These are phyloP conservation scores for Prolemur simus DNA, from an alignment of 2,113 vertebrate genomes.

Conservation along the genomic window DNA sequence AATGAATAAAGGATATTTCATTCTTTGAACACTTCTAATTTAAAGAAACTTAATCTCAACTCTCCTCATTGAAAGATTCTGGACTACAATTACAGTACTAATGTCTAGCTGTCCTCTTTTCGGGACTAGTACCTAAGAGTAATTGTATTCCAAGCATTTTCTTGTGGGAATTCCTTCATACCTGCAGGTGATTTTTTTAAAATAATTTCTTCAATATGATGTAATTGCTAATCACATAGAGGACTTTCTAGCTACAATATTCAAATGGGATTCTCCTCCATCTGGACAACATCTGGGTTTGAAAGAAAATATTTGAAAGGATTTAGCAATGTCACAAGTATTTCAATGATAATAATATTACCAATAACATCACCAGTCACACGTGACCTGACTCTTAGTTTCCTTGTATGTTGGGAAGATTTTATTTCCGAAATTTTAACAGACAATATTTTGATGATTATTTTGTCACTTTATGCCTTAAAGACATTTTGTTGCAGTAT, in stretches of 20 bases:
- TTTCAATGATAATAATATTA: not conserved
- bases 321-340: not conserved
- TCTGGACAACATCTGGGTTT: conserved; percentile 61
- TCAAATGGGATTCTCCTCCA: conserved; percentile 67
- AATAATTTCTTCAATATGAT: conserved; percentile 74
- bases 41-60: conserved; percentile 76
- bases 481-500: not conserved
- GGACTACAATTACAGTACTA: conserved; percentile 77
- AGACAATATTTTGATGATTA: not conserved
- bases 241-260: conserved; percentile 74
- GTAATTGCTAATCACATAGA: conserved; percentile 71
- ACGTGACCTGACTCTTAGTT: not conserved
- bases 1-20: conserved; percentile 64
- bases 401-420: not conserved
- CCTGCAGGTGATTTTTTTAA: conserved; percentile 65
- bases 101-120: conserved; percentile 75
- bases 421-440: not conserved
- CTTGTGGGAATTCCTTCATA: conserved; percentile 64
- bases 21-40: conserved; percentile 73
- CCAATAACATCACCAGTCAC: not conserved
- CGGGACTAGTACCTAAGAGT: conserved; percentile 74
- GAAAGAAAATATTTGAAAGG: not conserved
- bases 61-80: conserved; percentile 65
- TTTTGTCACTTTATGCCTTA: not conserved
- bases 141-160: conserved; percentile 81